Conservation (phyloP, 2,113 vertebrate species). For the Colinus virginianus region DNA sequence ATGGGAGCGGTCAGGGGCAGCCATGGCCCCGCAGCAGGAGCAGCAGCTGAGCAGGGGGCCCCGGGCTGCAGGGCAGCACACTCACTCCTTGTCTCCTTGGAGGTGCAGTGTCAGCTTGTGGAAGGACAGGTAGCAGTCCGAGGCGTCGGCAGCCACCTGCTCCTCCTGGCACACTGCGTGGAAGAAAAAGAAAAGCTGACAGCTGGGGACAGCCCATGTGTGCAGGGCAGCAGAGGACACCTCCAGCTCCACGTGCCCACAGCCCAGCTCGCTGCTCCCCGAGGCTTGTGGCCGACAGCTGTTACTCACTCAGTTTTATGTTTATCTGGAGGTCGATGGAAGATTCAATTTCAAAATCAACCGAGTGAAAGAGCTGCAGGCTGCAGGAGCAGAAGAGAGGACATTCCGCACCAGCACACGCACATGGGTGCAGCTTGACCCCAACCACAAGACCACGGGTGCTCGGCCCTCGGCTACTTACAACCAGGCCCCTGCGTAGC, state of each 20-base stretch:
- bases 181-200: background rate
- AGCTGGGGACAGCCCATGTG: background rate
- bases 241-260: background rate
- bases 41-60: background rate
- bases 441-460: background rate
- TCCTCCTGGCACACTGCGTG: conserved; percentile 79
- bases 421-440: background rate
- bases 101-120: conserved; percentile 84
- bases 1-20: background rate
- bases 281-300: accelerated
- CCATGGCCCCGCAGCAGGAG: accelerated
- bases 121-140: conserved; percentile 84
- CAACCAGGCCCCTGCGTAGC: conserved; percentile 81
- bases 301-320: conserved; percentile 82
- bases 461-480: conserved; percentile 59
- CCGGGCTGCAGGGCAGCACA: background rate
- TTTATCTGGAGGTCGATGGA: conserved; percentile 85
- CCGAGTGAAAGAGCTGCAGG: conserved; percentile 72
- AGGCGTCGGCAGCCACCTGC: conserved; percentile 80
- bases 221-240: background rate
- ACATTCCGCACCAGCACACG: background rate
- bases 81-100: conserved; percentile 87
- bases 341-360: conserved; percentile 88
- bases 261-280: accelerated
- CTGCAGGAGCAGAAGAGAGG: conserved; percentile 49